Evolutionary conservation across 2,797 vertebrate genomes (phyloP), one percentile per base, ranked within the genome.

Genomic region (Amazona finschi): DNA sequence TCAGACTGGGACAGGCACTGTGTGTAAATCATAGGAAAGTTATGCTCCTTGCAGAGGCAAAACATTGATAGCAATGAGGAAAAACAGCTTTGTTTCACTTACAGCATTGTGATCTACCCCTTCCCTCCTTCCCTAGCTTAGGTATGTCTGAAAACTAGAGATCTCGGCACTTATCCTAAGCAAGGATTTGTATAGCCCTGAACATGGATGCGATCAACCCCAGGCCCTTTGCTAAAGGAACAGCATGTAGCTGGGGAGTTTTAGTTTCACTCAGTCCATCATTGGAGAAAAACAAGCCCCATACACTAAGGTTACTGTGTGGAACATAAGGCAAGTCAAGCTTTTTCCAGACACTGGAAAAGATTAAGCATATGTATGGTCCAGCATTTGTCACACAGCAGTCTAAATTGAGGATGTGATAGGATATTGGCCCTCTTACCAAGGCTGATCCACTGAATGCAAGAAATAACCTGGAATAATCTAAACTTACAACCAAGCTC

Each of bases 281-380:
- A 86, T 60, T 28, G 47, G 77, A 65, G 77, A 38, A 76, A 76
- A 94, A 83, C 77, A 92, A 90, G 81, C 65, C 44, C 9, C 41
- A 47, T 12, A 83, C 77, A 92, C 87, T 92, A 9, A 53, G 43
- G 73, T 73, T 76, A 75, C 85, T 90, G 73, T 93, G 78, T 25
- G n/a, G 55, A 81, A 73, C 53, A 3, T n/a, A 55, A 64, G 76
- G 76, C 44, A 90, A 90, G 21, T n/a, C 74, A 71, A 58, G 78
- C 14, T 74, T 78, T 71, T 83, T 79, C 90, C 76, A 94, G 81
- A 46, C 76, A 38, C 30, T 90, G 92, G 58, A 79, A 90, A 94
- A 90, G 87, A 81, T 78, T 79, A 58, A 88, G 87, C 53, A 38
- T 60, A 62, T 0, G 5, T 25, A 62, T 44, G 67, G 87, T n/a